phyloP scores from a whole-genome alignment of 2,888 invertebrate species.

The Gymnosoma rotundatum region DNA sequence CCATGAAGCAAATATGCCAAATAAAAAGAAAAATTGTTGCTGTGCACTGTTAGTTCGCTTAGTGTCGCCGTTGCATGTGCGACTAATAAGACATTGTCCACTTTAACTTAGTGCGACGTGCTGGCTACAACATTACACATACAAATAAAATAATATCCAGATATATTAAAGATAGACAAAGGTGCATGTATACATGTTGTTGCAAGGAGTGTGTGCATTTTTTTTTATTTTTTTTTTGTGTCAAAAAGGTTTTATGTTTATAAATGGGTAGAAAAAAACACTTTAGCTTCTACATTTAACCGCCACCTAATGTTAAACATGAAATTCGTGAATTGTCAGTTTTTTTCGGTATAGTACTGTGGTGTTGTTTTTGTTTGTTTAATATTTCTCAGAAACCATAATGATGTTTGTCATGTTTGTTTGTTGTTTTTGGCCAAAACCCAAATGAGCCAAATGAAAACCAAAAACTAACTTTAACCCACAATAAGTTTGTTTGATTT shows the following conservation, averaged over 20 bases:
- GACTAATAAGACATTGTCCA: constrained; percentile 52
- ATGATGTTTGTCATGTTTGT: constrained; percentile 60
- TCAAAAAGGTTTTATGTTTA: constrained; percentile 42
- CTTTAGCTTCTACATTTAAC: constrained; percentile 62
- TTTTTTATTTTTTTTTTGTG: neutral
- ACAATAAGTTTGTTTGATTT: constrained; percentile 48
- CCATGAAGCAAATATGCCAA: neutral
- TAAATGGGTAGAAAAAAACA: constrained; percentile 28
- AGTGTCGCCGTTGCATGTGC: constrained; percentile 38
- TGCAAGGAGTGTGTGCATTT: constrained; percentile 35
- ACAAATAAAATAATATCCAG: constrained; percentile 1
- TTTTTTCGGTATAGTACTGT: constrained; percentile 18
- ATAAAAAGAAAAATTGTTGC: neutral
- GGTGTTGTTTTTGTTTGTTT: constrained; percentile 2
- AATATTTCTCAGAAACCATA: constrained; percentile 59
- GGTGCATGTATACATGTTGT: constrained; percentile 1
- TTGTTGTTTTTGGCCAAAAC: constrained; percentile 46
- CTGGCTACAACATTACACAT: constrained; percentile 4
- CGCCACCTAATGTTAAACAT: constrained; percentile 69
- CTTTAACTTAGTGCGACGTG: constrained; percentile 36
- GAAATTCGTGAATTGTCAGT: constrained; percentile 69
- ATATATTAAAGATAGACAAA: neutral
- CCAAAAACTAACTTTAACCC: constrained; percentile 32
- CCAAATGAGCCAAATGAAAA: neutral
- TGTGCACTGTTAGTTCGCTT: constrained; percentile 42